These are phyloP conservation scores for Synanceia verrucosa DNA, from an alignment of 2,797 vertebrate genomes.

Conservation along the genomic window DNA sequence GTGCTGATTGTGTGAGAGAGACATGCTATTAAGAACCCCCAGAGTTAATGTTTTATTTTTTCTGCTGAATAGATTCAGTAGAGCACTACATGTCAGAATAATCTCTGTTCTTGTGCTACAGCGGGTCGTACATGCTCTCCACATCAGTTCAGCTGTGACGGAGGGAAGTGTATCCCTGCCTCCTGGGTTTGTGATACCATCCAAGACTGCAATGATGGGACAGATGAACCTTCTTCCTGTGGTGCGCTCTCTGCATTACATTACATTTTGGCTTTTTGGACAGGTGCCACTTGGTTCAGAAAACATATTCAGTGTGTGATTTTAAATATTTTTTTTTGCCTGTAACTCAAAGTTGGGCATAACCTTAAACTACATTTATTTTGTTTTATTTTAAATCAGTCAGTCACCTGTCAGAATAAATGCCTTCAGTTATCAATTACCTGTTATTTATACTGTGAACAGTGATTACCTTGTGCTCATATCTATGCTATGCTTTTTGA, in stretches of 20 bases:
- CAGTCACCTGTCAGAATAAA: background rate
- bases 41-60: background rate
- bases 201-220: constrained; percentile 74
- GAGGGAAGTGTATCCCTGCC: constrained; percentile 73
- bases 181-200: constrained; percentile 76
- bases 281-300: background rate
- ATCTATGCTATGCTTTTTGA: background rate
- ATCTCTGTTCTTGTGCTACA: constrained; percentile 44
- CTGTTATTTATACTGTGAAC: background rate
- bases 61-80: background rate
- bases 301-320: background rate
- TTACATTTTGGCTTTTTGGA: background rate
- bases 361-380: background rate
- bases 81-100: background rate
- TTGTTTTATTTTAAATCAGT: background rate
- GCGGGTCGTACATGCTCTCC: constrained; percentile 72
- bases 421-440: background rate
- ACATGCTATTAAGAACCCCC: background rate
- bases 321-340: background rate
- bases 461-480: background rate
- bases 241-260: constrained; percentile 49
- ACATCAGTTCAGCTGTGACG: constrained; percentile 73
- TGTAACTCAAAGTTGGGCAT: too few relatives aligned
- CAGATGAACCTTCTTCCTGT: constrained; percentile 79
- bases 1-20: background rate